Percentiles rank a stretch among this genome's conserved stretches.
phyloP scores from a whole-genome alignment of 2,888 invertebrate species.

The Callosobruchus maculatus region DNA sequence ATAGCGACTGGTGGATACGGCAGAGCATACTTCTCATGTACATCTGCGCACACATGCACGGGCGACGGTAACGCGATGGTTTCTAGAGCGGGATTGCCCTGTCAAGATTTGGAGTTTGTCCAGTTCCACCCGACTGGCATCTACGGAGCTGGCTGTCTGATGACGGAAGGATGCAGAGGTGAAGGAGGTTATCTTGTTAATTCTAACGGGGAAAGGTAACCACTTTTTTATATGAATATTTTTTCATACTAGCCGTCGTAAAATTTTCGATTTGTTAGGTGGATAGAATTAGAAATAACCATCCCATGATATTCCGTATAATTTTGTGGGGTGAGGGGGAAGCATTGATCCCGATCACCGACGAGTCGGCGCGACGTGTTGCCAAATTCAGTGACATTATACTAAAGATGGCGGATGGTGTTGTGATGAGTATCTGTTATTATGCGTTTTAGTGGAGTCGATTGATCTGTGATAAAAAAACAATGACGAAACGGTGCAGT shows the following conservation, averaged over 20 bases:
- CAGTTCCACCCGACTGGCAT: constrained; percentile 99
- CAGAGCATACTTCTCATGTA: constrained; percentile 96
- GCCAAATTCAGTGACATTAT: no score
- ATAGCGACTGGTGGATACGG: constrained; percentile 87
- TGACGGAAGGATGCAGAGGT: constrained; percentile 93
- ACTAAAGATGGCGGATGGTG: no score
- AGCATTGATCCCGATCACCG: no score
- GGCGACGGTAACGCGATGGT: constrained; percentile 97
- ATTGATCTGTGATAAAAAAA: no score
- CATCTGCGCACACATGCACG: constrained; percentile 98
- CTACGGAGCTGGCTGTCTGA: constrained; percentile 97
- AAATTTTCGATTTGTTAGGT: neutral
- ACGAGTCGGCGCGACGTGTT: no score
- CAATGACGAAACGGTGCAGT: no score
- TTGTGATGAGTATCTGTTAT: no score
- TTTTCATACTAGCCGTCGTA: neutral
- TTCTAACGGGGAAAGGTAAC: constrained; percentile 82
- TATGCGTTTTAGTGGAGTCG: no score
- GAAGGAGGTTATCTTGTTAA: constrained; percentile 83
- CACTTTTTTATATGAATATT: neutral
- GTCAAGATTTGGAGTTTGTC: constrained; percentile 97
- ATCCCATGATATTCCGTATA: no score
- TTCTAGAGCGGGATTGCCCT: constrained; percentile 86
- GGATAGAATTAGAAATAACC: no score
- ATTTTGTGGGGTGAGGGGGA: no score